These are phyloP conservation scores for Leucophenga maculata DNA, from an alignment of 2,888 invertebrate species.

Conservation along the genomic window DNA sequence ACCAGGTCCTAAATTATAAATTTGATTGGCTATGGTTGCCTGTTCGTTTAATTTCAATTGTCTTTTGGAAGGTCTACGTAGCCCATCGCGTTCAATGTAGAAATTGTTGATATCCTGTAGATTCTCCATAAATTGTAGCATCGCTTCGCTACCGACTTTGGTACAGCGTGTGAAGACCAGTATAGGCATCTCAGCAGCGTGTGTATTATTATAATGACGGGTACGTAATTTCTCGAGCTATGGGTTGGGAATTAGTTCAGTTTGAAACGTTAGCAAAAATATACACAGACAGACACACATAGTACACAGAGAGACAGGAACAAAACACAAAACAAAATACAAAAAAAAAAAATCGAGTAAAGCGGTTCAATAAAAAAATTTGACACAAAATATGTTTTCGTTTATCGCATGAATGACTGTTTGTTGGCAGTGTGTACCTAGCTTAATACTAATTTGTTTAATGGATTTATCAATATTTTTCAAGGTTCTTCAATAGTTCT, in stretches of 20 bases:
- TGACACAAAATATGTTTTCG: too few species aligned
- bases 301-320: neutral
- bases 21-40: slow-evolving; percentile 78
- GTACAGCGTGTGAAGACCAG: slow-evolving; percentile 92
- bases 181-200: slow-evolving; percentile 81
- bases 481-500: too few species aligned
- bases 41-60: slow-evolving; percentile 78
- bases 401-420: too few species aligned
- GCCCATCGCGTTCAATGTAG: slow-evolving; percentile 74
- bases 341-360: neutral
- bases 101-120: slow-evolving; percentile 73
- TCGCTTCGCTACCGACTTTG: slow-evolving; percentile 90
- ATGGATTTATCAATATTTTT: too few species aligned
- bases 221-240: slow-evolving; percentile 3
- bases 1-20: slow-evolving; percentile 81
- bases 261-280: too few species aligned
- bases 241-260: neutral
- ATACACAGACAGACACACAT: neutral
- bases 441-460: too few species aligned
- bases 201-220: slow-evolving; percentile 75
- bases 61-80: slow-evolving; percentile 37
- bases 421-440: too few species aligned
- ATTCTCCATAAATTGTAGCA: slow-evolving; percentile 78
- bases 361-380: too few species aligned
- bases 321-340: too few species aligned